Evolutionary conservation across 2,888 invertebrate genomes (phyloP).

Genomic region (Chalcis sispes): DNA sequence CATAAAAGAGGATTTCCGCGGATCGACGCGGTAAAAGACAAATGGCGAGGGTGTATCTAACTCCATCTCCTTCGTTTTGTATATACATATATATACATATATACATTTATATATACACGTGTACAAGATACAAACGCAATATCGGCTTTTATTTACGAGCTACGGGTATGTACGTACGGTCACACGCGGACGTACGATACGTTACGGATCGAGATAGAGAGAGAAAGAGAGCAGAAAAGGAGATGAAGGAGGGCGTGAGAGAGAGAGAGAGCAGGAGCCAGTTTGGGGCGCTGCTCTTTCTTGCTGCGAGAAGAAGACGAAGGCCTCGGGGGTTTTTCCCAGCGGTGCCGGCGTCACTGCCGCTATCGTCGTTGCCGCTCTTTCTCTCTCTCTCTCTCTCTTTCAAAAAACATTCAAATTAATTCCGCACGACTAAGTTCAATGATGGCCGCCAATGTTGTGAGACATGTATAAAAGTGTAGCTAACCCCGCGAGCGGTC

Average conservation of each 20-base stretch:
- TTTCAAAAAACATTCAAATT: conserved; percentile 75
- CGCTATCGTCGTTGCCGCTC: too few species aligned
- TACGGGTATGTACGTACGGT: conserved; percentile 42
- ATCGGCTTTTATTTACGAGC: conserved; percentile 70
- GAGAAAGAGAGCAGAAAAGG: too few species aligned
- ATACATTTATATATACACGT: too few species aligned
- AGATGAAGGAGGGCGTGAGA: conserved; percentile 43
- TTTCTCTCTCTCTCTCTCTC: conserved; percentile 52
- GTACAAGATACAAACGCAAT: too few species aligned
- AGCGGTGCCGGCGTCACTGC: too few species aligned
- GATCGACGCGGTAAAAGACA: conserved; percentile 67
- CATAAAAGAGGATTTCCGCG: conserved; percentile 60
- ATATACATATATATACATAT: too few species aligned
- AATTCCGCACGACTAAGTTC: conserved; percentile 70
- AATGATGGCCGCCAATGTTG: conserved; percentile 73
- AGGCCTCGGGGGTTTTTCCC: conserved; percentile 50
- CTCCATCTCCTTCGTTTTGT: neutral
- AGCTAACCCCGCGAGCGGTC: neutral
- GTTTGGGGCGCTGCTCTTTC: conserved; percentile 55
- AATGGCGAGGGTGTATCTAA: conserved; percentile 65
- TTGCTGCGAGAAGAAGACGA: conserved; percentile 60
- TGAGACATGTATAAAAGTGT: conserved; percentile 59
- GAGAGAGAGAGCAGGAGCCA: conserved; percentile 50
- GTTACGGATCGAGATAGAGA: too few species aligned
- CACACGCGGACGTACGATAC: too few species aligned